Percentiles rank a stretch among this genome's conserved stretches.
Conservation (phyloP, 1,140 invertebrate genomes). For the Conus ventricosus region DNA sequence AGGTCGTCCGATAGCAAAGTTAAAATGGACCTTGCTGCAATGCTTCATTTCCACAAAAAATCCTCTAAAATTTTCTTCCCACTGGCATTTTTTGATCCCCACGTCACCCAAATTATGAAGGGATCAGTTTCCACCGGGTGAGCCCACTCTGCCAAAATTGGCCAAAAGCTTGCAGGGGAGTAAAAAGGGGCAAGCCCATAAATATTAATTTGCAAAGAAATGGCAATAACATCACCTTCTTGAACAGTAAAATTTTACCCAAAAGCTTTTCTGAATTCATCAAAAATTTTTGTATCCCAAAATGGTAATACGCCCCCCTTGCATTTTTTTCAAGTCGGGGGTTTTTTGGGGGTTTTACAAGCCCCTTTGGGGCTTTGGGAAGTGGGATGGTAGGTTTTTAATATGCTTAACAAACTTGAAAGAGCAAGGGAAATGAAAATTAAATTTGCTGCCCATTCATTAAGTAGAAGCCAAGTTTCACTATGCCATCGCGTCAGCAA, state of each 20-base stretch:
- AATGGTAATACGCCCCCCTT: conserved; percentile 27
- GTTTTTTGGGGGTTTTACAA: background rate
- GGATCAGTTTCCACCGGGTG: conserved; percentile 14
- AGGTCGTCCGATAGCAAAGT: conserved; percentile 31
- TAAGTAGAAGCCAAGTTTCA: background rate
- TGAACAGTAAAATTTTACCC: background rate
- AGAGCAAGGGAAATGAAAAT: background rate
- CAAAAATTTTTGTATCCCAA: background rate
- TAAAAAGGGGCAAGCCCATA: conserved; percentile 40
- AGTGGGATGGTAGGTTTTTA: background rate
- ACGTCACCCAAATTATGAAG: conserved; percentile 51
- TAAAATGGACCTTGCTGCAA: conserved; percentile 37
- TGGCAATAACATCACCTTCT: background rate
- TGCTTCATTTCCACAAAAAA: conserved; percentile 59
- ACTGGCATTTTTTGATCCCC: conserved; percentile 59
- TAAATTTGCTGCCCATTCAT: background rate
- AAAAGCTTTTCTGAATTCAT: background rate
- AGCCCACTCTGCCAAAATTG: conserved; percentile 50
- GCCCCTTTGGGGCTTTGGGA: conserved; percentile 28
- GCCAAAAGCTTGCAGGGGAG: conserved; percentile 44
- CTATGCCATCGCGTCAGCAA: background rate
- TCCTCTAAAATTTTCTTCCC: conserved; percentile 48
- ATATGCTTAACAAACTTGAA: background rate
- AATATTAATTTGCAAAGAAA: conserved; percentile 15
- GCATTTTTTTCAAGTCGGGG: background rate